Evolutionary conservation across 2,888 invertebrate genomes (phyloP), one percentile per base, ranked within the genome.

Genomic region (Idaea dimidiata): DNA sequence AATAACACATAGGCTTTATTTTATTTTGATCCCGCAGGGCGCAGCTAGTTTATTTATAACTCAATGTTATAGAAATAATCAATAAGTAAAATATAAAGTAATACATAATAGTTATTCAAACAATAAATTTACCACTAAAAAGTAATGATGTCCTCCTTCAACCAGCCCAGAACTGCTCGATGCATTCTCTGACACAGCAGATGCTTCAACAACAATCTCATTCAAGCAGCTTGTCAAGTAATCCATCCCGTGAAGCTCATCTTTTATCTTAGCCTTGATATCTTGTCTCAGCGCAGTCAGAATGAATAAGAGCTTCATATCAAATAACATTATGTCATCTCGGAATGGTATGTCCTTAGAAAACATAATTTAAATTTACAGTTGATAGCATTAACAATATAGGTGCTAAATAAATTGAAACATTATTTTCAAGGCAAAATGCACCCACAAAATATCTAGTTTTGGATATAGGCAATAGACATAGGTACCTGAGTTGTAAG

Each of bases 281-380:
- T 95, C 94, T 59, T 94, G 93, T 82, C 96, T 95, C 55, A 98
- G 84, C 4, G 98, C 98, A 18, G 98, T 98, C 61, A 98, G 92
- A 60, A 99, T 93, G 86, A 99, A 99, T 61, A 99, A 85, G 62
- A 98, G 91, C 84, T 97, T 96, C 94, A 97, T 95, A 79, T 98
- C 97, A 89, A 96, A 98, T 72, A 96, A 94, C 93, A 96, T 96
- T 17, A 98, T 93, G 63, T 96, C 95, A 78, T 95, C 93, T 54
- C 95, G 94, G 61, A 95, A 90, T 53, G 93, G 91, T 64, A 94
- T 93, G 68, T 95, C 94, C 78, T 92, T 94, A 14, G 43, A 10
- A 43, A 43, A 14, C 8, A 43, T 8, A 43, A 43, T 43, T 14
- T 8, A 43, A 14, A 43, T 8, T 43, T 32, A n/a, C n/a, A n/a